Base-by-base conservation (phyloP, 2,113 vertebrate species). In the Herpailurus yagouaroundi region DNA sequence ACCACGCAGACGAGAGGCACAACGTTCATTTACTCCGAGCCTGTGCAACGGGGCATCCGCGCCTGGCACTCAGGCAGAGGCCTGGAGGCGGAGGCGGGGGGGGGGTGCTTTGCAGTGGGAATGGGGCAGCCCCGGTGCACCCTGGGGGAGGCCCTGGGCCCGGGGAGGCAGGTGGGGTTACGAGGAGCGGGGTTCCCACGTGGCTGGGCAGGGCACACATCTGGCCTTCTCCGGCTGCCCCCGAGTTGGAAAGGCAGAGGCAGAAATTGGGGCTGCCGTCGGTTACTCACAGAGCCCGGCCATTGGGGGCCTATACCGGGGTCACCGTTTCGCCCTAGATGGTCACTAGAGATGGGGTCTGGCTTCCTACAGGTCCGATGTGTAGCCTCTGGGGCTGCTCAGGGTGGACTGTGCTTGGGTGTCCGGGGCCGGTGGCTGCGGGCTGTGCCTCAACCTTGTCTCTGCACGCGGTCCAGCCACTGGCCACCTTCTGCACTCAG, bases 141-240 rank as follows among this genome's bases (percentile, higher is more conserved):
- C 16, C 7, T 14, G 4, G 19, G 4, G 64, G 50, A 1, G 29
- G 33, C 55, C 2, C 2, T 7, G 5, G 21, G 1, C 8, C 19
- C 7, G 48, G 74, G 13, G 19, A 19, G 5, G 7, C 63, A 0
- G 5, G 71, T 45, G 60, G 36, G 4, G 21, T 41, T 1, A 7
- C 3, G 0, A 10, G 16, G 15, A 60, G 2, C 0, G 4, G 55
- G 38, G 11, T 1, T 48, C 31, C 21, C 3, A 0, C 1, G 33
- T 8, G 23, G n/a, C 14, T 2, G 0, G 31, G 3, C 4, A n/a
- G 48, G 55, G 48, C 6, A 23, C 36, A 1, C 4, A 19, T 1
- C 10, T 7, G 27, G 48, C 83, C 57, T 55, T 73, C 63, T 71
- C 31, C 4, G 45, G 4, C 7, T 6, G 48, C 48, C 15, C 74